Evolutionary conservation across 2,888 invertebrate genomes (phyloP).

Genomic region (Chrysolina americana): DNA sequence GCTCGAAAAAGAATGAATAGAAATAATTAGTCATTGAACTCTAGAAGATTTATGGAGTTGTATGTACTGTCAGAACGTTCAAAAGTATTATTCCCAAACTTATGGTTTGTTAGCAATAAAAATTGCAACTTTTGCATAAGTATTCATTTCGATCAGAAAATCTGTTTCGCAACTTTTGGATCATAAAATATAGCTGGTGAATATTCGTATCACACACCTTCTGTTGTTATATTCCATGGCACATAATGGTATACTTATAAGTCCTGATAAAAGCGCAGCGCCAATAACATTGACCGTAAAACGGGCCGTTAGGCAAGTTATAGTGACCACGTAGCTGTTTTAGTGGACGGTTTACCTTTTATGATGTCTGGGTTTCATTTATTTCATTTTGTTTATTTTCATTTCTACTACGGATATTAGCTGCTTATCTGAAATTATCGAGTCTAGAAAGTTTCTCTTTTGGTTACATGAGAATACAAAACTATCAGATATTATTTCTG

Average conservation of each 20-base stretch:
- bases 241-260: conserved; percentile 47
- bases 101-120: too few relatives aligned
- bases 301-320: conserved; percentile 39
- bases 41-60: too few relatives aligned
- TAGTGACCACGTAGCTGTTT: conserved; percentile 45
- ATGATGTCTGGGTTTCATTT: not conserved
- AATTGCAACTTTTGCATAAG: too few relatives aligned
- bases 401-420: not conserved
- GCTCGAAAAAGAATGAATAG: too few relatives aligned
- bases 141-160: too few relatives aligned
- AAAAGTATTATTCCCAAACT: too few relatives aligned
- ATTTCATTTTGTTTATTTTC: conserved; percentile 2
- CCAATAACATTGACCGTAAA: conserved; percentile 48
- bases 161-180: not conserved
- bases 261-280: conserved; percentile 43
- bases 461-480: too few relatives aligned
- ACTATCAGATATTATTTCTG: too few relatives aligned
- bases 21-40: too few relatives aligned
- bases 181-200: not conserved
- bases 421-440: not conserved
- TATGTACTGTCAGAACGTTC: too few relatives aligned
- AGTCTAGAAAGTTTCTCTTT: too few relatives aligned
- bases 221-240: conserved; percentile 43
- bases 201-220: conserved; percentile 7
- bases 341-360: conserved; percentile 46